Conservation (phyloP, 2,113 vertebrate genomes). For the Pycnonotus jocosus region DNA sequence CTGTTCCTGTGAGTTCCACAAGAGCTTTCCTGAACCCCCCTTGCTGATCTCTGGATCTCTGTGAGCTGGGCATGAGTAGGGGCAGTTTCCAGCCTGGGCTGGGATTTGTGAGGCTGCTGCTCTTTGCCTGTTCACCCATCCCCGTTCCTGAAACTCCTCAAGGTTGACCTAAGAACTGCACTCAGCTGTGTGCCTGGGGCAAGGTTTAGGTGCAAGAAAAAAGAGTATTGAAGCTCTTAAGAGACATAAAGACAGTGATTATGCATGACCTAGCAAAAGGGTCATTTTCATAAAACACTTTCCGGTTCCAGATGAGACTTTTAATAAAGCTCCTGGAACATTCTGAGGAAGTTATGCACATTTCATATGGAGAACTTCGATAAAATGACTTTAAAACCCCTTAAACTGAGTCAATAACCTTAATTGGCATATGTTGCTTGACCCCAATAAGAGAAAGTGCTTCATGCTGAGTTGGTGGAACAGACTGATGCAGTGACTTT, state of each 20-base stretch:
- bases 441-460: background rate
- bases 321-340: background rate
- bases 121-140: background rate
- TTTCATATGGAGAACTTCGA: background rate
- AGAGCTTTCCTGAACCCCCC: background rate
- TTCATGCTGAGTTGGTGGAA: background rate
- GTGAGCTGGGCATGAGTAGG: background rate
- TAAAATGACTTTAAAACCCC: background rate
- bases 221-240: background rate
- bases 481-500: background rate
- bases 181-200: background rate
- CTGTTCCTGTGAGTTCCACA: background rate
- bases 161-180: background rate
- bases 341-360: background rate
- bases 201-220: background rate
- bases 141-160: background rate
- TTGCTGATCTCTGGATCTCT: background rate
- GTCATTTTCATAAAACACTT: background rate
- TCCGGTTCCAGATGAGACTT: background rate
- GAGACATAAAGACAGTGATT: background rate
- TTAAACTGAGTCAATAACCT: background rate
- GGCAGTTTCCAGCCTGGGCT: background rate
- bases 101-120: background rate
- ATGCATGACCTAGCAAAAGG: background rate
- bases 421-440: background rate